A percentile compares a stretch with the other conserved stretches of the same genome.
Evolutionary conservation across 2,888 invertebrate species (phyloP).

Genomic region (Mycalesis mineus): DNA sequence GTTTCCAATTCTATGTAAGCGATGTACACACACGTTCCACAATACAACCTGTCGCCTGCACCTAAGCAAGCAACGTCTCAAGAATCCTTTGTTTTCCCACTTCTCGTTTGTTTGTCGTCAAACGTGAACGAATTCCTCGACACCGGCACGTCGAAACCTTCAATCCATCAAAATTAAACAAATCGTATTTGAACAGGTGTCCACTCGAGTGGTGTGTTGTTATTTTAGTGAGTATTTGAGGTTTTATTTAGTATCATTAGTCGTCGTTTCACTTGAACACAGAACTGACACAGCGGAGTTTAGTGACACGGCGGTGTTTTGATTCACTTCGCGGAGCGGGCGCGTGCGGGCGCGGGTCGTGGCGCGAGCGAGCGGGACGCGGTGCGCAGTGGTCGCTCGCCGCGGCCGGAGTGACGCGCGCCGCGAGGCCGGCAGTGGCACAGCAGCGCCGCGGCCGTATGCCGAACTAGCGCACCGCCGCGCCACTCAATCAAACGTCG

Average conservation of each 20-base stretch:
- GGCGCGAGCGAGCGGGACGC: slow-evolving; percentile 40
- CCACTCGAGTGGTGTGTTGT: slow-evolving; percentile 20
- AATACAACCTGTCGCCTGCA: slow-evolving; percentile 57
- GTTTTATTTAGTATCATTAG: neutral
- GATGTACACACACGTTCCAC: slow-evolving; percentile 34
- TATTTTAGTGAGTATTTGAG: neutral
- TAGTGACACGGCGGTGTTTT: slow-evolving; percentile 23
- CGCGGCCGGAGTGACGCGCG: slow-evolving; percentile 74
- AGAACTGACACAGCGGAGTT: slow-evolving; percentile 45
- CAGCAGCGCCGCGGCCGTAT: slow-evolving; percentile 41
- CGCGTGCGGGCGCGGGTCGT: slow-evolving; percentile 22
- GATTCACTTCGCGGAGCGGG: slow-evolving; percentile 52
- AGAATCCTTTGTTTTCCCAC: slow-evolving; percentile 65
- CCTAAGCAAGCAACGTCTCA: slow-evolving; percentile 64
- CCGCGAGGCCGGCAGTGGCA: slow-evolving; percentile 37
- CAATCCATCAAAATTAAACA: slow-evolving; percentile 60
- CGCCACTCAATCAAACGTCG: slow-evolving; percentile 55
- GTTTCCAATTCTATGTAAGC: slow-evolving; percentile 18
- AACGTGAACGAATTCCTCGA: slow-evolving; percentile 66
- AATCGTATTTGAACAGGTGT: slow-evolving; percentile 62
- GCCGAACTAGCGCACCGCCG: slow-evolving; percentile 25
- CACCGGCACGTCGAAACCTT: slow-evolving; percentile 29
- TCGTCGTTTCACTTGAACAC: slow-evolving; percentile 36
- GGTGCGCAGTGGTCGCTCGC: slow-evolving; percentile 62
- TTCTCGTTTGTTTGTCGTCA: slow-evolving; percentile 65